Percentiles rank a stretch among this genome's conserved stretches.
phyloP scores from a whole-genome alignment of 2,113 vertebrate species.

The Cyprinus carpio region DNA sequence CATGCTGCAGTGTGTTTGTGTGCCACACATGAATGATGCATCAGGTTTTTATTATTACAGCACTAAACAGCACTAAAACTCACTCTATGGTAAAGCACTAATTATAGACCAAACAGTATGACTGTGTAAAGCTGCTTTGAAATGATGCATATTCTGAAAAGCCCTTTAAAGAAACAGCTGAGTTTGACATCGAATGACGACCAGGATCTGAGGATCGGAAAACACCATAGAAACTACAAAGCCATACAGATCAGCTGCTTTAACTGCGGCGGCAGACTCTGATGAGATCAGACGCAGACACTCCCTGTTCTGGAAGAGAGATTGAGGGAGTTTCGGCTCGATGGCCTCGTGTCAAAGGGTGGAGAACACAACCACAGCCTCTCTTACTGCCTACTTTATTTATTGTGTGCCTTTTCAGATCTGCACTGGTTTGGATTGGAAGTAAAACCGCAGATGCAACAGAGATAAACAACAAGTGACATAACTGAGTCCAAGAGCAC shows the following conservation, averaged over 20 bases:
- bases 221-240: neutral
- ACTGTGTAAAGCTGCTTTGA: too few species aligned
- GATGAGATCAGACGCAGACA: constrained; percentile 33
- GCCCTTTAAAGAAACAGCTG: too few species aligned
- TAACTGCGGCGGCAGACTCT: constrained; percentile 1
- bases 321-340: neutral
- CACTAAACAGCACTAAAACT: neutral
- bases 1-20: neutral
- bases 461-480: constrained; percentile 10
- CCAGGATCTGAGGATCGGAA: neutral
- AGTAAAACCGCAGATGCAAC: neutral
- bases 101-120: too few species aligned
- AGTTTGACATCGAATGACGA: too few species aligned
- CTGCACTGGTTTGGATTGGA: neutral
- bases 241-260: too few species aligned
- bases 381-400: constrained; percentile 50
- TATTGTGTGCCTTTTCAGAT: constrained; percentile 49
- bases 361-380: constrained; percentile 35
- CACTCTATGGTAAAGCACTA: neutral
- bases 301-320: constrained; percentile 27
- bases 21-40: too few species aligned
- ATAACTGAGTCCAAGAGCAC: neutral
- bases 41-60: too few species aligned
- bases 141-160: too few species aligned
- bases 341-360: neutral